Percentiles rank a stretch among this genome's conserved stretches.
These are phyloP conservation scores for Clivina fossor DNA, from an alignment of 2,888 invertebrate species.

Conservation along the genomic window DNA sequence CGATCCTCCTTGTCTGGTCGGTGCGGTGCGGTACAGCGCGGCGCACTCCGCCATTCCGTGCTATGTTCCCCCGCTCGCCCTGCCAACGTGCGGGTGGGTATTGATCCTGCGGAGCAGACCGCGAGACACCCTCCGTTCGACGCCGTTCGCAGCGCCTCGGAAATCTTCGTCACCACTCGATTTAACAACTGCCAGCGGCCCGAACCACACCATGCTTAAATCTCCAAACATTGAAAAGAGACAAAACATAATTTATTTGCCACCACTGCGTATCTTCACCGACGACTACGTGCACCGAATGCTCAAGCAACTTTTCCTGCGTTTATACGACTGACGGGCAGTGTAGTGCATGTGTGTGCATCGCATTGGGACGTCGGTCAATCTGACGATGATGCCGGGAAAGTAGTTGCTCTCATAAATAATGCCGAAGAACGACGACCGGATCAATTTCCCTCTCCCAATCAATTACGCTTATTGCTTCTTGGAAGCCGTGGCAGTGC, in stretches of 20 bases:
- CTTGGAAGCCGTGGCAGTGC: slow-evolving; percentile 31
- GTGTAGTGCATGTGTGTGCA: neutral
- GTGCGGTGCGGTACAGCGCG: too few relatives aligned
- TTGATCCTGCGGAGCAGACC: slow-evolving; percentile 51
- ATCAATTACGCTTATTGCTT: slow-evolving; percentile 49
- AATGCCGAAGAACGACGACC: slow-evolving; percentile 46
- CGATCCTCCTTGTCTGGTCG: slow-evolving; percentile 4
- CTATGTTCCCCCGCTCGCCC: slow-evolving; percentile 40
- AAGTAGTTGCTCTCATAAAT: slow-evolving; percentile 51
- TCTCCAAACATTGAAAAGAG: slow-evolving; percentile 36
- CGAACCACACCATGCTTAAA: slow-evolving; percentile 38
- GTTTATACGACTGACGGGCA: too few relatives aligned
- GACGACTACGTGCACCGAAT: slow-evolving; percentile 27
- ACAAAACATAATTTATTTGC: slow-evolving; percentile 35
- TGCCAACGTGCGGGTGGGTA: too few relatives aligned
- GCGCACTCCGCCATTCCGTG: slow-evolving; percentile 28
- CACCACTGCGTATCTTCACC: slow-evolving; percentile 21
- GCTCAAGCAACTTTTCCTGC: slow-evolving; percentile 2
- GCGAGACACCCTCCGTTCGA: slow-evolving; percentile 49
- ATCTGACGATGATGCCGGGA: slow-evolving; percentile 48
- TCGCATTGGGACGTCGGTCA: slow-evolving; percentile 36
- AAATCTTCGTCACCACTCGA: slow-evolving; percentile 47
- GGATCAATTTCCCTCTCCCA: slow-evolving; percentile 47
- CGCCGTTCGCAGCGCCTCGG: slow-evolving; percentile 45
- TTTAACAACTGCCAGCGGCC: slow-evolving; percentile 44